Percentiles rank a stretch among this genome's conserved stretches.
phyloP scores from a whole-genome alignment of 2,113 vertebrate genomes.

The Entomyzon cyanotis region DNA sequence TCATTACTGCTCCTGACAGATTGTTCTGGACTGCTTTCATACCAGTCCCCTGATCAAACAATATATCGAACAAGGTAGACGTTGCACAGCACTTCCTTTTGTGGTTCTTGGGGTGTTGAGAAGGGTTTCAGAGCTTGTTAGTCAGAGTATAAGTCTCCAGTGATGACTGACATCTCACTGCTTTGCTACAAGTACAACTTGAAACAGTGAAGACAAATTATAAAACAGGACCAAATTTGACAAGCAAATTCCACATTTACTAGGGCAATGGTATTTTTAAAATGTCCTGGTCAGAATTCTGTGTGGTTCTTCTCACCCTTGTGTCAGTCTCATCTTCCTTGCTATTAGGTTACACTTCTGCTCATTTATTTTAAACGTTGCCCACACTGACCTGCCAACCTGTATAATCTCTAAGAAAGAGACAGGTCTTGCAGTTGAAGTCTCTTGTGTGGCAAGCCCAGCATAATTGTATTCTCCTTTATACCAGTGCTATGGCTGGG shows the following conservation, averaged over 20 bases:
- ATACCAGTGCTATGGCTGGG: constrained; percentile 52
- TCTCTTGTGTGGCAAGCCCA: constrained; percentile 43
- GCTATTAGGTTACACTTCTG: constrained; percentile 43
- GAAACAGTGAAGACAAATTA: constrained; percentile 21
- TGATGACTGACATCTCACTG: constrained; percentile 23
- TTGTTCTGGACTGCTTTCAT: constrained; percentile 5
- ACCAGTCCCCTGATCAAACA: not conserved
- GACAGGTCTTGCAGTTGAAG: constrained; percentile 41
- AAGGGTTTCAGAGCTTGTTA: constrained; percentile 56
- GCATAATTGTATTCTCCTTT: constrained; percentile 62
- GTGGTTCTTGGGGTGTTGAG: constrained; percentile 19
- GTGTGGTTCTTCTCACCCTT: not conserved
- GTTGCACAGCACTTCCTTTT: not conserved
- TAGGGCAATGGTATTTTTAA: constrained; percentile 11
- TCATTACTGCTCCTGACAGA: not conserved
- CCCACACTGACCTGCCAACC: constrained; percentile 46
- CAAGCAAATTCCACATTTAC: constrained; percentile 2
- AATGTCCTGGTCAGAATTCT: not conserved
- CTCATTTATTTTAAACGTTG: constrained; percentile 57
- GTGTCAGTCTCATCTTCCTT: constrained; percentile 38
- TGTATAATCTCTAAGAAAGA: constrained; percentile 23
- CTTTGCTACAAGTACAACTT: not conserved
- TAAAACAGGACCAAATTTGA: not conserved
- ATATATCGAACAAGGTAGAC: not conserved
- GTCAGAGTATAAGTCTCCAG: not conserved